Conservation (phyloP, 2,888 invertebrate genomes). For the Pteria penguin region DNA sequence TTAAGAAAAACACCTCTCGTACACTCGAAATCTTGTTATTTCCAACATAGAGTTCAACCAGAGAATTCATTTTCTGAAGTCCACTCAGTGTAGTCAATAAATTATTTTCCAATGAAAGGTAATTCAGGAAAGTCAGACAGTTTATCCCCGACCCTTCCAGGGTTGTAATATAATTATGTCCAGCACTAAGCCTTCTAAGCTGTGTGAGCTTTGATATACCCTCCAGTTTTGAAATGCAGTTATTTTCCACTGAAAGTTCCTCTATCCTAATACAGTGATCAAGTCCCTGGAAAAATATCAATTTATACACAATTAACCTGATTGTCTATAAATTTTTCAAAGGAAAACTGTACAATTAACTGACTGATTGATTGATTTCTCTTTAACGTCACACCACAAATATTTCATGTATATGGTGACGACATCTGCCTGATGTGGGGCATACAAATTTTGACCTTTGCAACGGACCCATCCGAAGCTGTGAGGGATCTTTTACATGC, state of each 20-base stretch:
- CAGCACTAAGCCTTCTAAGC: slow-evolving; percentile 73
- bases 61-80: slow-evolving; percentile 66
- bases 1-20: slow-evolving; percentile 78
- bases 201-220: slow-evolving; percentile 70
- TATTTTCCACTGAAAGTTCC: slow-evolving; percentile 78
- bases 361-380: too few relatives aligned
- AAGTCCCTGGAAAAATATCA: slow-evolving; percentile 70
- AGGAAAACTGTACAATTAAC: too few relatives aligned
- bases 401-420: too few relatives aligned
- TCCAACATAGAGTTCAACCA: slow-evolving; percentile 79
- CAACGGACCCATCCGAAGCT: too few relatives aligned
- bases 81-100: slow-evolving; percentile 71
- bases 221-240: slow-evolving; percentile 76
- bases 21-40: slow-evolving; percentile 77
- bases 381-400: too few relatives aligned
- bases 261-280: slow-evolving; percentile 74
- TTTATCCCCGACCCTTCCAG: slow-evolving; percentile 71
- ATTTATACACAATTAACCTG: too few relatives aligned
- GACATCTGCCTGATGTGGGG: too few relatives aligned
- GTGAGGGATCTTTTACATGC: too few relatives aligned
- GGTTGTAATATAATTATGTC: slow-evolving; percentile 74
- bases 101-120: slow-evolving; percentile 78
- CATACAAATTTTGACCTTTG: too few relatives aligned
- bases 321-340: too few relatives aligned
- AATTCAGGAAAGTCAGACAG: slow-evolving; percentile 66